Base-by-base conservation (phyloP, 2,888 invertebrate species). In the Dasysyrphus tricinctus region DNA sequence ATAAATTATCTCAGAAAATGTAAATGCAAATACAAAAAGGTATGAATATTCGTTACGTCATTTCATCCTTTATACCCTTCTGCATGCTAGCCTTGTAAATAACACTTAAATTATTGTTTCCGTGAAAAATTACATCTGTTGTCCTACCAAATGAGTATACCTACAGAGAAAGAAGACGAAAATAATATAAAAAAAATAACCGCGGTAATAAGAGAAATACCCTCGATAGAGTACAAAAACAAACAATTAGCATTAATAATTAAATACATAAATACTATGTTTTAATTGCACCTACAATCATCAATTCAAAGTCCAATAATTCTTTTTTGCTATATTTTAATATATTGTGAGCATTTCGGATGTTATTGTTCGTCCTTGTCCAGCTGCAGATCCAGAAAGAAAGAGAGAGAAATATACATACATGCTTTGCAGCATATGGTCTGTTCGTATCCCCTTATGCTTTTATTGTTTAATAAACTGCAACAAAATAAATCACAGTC, bases 211-310 rank as follows among this genome's bases (percentile, higher is more conserved):
- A 59, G 29, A 65, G 54, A 44, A 39, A 54, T n/a, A 29, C 16
- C 32, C 61, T 51, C 54, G 12, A 47, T 44, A 42, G 42, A 47
- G 39, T 56, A 73, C 9, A 29, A 49, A 69, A 80, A 80, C 85
- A 85, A 80, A 85, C 85, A 85, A 85, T 85, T 85, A 80, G 80
- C 85, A 74, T 85, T 80, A 80, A 85, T 85, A 74, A 85, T 85
- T 85, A 77, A 80, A 80, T 29, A 70, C 73, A 80, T 85, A 85
- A 80, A 80, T 85, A 80, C 77, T 74, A 61, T 34, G 39, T 34
- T 80, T 77, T 80, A 80, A 85, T 85, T 80, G 80, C 69, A 80
- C 77, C 85, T 80, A 85, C 77, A 74, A 85, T 54, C 77, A 85
- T 85, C 80, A 85, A 80, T 85, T 80, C 85, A 78, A 78, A 59